A percentile compares a stretch with the other conserved stretches of the same genome.
phyloP scores from a whole-genome alignment of 2,113 vertebrate genomes.

The Podarcis raffonei region DNA sequence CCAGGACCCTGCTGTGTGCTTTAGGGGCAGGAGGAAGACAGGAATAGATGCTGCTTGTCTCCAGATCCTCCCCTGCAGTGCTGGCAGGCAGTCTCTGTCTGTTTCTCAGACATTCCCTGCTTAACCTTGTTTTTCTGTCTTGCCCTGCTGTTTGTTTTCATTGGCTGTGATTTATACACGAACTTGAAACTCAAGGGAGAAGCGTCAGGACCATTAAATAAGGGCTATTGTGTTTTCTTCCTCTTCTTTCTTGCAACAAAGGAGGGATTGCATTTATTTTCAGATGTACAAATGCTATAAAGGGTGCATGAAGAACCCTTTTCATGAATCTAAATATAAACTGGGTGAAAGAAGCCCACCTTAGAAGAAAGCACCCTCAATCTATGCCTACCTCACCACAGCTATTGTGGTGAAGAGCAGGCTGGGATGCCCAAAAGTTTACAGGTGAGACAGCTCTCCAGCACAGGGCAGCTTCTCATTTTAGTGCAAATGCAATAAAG shows the following conservation, averaged over 20 bases:
- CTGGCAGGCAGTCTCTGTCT: not conserved
- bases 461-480: not conserved
- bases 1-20: not conserved
- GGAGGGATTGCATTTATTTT: not conserved
- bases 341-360: not conserved
- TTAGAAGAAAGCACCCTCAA: not conserved
- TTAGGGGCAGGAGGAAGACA: not conserved
- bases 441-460: no score
- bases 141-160: slow-evolving; percentile 1
- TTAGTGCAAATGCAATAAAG: not conserved
- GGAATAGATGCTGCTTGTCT: not conserved
- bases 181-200: not conserved
- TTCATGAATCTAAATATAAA: not conserved
- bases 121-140: slow-evolving; percentile 12
- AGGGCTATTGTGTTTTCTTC: not conserved
- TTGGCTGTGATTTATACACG: not conserved
- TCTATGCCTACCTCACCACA: not conserved
- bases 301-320: not conserved
- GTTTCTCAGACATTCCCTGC: slow-evolving; percentile 22
- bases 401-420: not conserved
- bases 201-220: not conserved
- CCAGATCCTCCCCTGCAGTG: not conserved
- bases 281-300: not conserved
- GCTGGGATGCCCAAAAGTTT: not conserved
- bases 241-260: not conserved